A percentile compares a stretch with the other conserved stretches of the same genome.
Conservation (phyloP, 2,888 invertebrate genomes). For the Drosophila eohydei region DNA sequence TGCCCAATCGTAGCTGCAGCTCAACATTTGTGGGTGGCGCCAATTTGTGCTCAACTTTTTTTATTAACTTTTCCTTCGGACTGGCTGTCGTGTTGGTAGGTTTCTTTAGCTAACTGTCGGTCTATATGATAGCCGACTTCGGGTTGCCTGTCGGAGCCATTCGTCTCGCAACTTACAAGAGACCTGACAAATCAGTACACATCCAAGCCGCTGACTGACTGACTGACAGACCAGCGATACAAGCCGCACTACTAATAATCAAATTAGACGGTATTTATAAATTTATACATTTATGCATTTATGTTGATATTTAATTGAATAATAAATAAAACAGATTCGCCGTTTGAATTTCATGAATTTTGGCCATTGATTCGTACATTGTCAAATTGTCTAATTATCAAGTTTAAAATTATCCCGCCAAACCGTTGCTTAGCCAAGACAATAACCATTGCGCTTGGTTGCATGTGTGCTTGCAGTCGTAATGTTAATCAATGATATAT, state of each 20-base stretch:
- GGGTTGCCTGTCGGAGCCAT: conserved; percentile 17
- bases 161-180: conserved; percentile 17
- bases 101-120: conserved; percentile 16
- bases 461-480: not conserved
- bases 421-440: conserved; percentile 28
- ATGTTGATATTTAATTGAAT: not conserved
- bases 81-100: conserved; percentile 36
- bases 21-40: conserved; percentile 71
- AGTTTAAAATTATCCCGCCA: conserved; percentile 6
- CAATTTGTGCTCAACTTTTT: conserved; percentile 55
- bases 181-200: conserved; percentile 37
- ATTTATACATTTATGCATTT: not conserved
- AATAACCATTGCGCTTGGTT: conserved; percentile 30
- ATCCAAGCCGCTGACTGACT: not conserved
- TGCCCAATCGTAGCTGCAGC: conserved; percentile 26
- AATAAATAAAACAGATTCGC: not conserved
- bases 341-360: not conserved
- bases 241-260: not conserved
- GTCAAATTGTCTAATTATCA: too few relatives aligned
- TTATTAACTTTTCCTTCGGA: conserved; percentile 37
- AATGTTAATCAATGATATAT: conserved; percentile 8
- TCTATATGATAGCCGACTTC: conserved; percentile 13
- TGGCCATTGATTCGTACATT: not conserved
- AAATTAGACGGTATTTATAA: not conserved
- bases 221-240: not conserved